Percentiles rank a stretch among this genome's conserved stretches.
These are phyloP conservation scores for Drosophila pseudotalamancana DNA, from an alignment of 2,888 invertebrate species.

Conservation along the genomic window DNA sequence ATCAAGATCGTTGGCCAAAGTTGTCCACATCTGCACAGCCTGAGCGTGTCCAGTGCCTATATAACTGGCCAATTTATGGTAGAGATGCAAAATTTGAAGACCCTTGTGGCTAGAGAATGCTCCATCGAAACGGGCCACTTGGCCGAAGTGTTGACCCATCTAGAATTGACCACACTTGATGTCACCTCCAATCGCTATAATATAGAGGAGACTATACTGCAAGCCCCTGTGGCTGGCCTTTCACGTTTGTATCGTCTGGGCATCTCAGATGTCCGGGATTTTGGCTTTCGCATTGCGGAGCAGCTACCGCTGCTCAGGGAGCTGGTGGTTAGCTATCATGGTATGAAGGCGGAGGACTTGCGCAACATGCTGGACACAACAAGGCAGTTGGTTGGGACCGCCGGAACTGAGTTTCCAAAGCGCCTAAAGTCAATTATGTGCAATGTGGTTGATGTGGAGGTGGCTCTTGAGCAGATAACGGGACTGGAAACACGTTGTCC, in stretches of 20 bases:
- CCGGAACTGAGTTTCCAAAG: constrained; percentile 37
- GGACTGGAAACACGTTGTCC: constrained; percentile 63
- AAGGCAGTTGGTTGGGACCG: constrained; percentile 24
- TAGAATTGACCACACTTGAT: constrained; percentile 52
- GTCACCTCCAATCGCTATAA: constrained; percentile 53
- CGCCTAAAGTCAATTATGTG: constrained; percentile 59
- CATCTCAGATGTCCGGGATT: constrained; percentile 58
- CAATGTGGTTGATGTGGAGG: constrained; percentile 65
- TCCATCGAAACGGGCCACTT: constrained; percentile 51
- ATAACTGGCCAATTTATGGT: constrained; percentile 60
- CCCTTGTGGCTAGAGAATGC: constrained; percentile 61
- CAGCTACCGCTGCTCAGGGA: constrained; percentile 43
- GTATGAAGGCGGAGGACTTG: constrained; percentile 43
- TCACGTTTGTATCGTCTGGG: constrained; percentile 51
- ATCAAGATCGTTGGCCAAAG: constrained; percentile 55
- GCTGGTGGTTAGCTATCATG: constrained; percentile 62
- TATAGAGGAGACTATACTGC: constrained; percentile 51
- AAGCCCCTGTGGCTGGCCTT: constrained; percentile 29
- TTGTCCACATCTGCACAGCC: constrained; percentile 45
- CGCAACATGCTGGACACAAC: constrained; percentile 51
- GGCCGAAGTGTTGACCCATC: constrained; percentile 43
- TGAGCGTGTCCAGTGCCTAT: constrained; percentile 64
- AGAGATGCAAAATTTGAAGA: constrained; percentile 41
- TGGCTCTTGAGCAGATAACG: constrained; percentile 62
- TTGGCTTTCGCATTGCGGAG: constrained; percentile 61